phyloP scores from a whole-genome alignment of 2,797 vertebrate genomes.

The Neosilurus hyrtlii region DNA sequence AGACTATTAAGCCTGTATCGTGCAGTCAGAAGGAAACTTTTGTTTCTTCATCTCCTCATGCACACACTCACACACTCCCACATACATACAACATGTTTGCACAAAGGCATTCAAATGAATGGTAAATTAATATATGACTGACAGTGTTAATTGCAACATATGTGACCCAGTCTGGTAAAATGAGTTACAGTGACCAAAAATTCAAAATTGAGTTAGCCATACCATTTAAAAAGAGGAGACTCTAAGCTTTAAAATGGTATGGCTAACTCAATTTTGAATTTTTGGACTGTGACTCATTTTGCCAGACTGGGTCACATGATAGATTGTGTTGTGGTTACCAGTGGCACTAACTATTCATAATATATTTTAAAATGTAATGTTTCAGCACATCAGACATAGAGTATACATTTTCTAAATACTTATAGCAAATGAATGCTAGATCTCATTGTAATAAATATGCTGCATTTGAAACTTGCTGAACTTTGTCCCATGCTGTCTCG shows the following conservation, averaged over 20 bases:
- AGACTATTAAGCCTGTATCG: slow-evolving; percentile 75
- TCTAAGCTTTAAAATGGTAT: too few species aligned
- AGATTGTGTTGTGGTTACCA: neutral
- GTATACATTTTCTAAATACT: neutral
- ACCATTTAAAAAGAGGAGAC: too few species aligned
- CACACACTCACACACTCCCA: slow-evolving; percentile 11
- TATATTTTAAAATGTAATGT: slow-evolving; percentile 1
- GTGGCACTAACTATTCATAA: slow-evolving; percentile 21
- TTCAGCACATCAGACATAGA: neutral
- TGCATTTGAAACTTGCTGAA: neutral
- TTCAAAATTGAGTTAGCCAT: too few species aligned
- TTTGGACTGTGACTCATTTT: too few species aligned
- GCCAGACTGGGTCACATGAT: neutral
- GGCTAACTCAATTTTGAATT: too few species aligned
- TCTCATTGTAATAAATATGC: neutral
- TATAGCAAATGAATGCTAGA: neutral
- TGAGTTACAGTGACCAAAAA: too few species aligned
- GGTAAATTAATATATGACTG: neutral
- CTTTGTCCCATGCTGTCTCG: neutral
- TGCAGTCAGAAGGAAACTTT: slow-evolving; percentile 26
- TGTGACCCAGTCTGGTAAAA: too few species aligned
- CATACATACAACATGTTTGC: slow-evolving; percentile 29
- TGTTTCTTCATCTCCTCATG: slow-evolving; percentile 19
- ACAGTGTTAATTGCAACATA: slow-evolving; percentile 3
- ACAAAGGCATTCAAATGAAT: slow-evolving; percentile 23